Evolutionary conservation across 2,888 invertebrate species (phyloP), one percentile per base, ranked within the genome.

Genomic region (Digitonthophagus gazella): DNA sequence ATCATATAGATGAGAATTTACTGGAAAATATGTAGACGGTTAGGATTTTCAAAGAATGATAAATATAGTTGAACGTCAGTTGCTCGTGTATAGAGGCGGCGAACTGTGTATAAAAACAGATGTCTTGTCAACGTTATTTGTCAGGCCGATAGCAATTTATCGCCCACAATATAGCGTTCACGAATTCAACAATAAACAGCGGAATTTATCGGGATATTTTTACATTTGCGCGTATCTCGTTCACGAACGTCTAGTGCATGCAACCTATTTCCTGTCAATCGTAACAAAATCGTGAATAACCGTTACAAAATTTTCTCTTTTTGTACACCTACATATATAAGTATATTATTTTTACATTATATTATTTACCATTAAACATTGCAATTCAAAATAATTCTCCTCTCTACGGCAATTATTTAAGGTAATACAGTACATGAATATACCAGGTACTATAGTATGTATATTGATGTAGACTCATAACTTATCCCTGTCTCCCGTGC

Each of bases 91-190:
- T 11, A 44, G 28, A 44, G 28, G 28, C 28, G 28, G 28, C 11
- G 28, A 11, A 44, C 28, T 6, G 20, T 19, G 65, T 65, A 65
- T 16, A 68, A 68, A 68, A 65, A 65, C 68, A 68, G 65, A 68
- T 65, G 61, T 61, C 68, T 68, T 68, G 65, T 68, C 65, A 65
- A 64, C 55, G 54, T 58, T 61, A 65, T 68, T 65, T 65, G 55
- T 65, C 65, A 61, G 44, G 65, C 58, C 65, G 58, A 68, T 68
- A 44, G 61, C 57, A 65, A 68, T 68, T 68, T 68, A 68, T 68
- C 18, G 28, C 54, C 15, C 44, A 19, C 68, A 65, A 66, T 68
- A 68, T 65, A 68, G 20, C 54, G 65, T 65, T 18, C 65, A 58
- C 28, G 14, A 54, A 64, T 28, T 54, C 58, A 65, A 68, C 68